Conservation (phyloP, 2,113 vertebrate species). For the Isichthys henryi region DNA sequence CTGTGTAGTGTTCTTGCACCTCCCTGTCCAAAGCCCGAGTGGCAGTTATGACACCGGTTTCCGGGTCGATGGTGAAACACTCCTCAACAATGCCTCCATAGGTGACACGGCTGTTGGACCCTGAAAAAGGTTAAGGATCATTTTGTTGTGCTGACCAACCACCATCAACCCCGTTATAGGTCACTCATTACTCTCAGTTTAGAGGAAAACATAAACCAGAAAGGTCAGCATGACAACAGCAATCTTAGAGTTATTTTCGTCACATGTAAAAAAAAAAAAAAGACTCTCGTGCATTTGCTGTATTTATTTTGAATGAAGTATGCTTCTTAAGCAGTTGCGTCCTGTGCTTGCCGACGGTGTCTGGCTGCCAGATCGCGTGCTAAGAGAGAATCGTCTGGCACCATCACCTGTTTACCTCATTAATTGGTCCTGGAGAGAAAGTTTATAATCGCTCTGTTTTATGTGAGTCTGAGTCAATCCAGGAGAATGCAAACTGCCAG, state of each 20-base stretch:
- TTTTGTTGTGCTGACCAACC: background rate
- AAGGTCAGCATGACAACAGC: background rate
- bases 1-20: conserved; percentile 65
- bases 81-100: conserved; percentile 78
- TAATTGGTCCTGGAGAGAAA: conserved; percentile 44
- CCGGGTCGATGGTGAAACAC: conserved; percentile 75
- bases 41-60: conserved; percentile 76
- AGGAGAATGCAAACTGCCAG: conserved; percentile 11
- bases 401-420: conserved; percentile 39
- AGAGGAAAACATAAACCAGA: background rate
- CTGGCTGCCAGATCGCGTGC: conserved; percentile 54
- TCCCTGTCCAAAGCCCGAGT: conserved; percentile 73
- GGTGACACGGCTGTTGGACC: conserved; percentile 74
- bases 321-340: conserved; percentile 40
- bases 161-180: background rate
- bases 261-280: conserved; percentile 19
- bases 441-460: conserved; percentile 62
- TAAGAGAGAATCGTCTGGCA: conserved; percentile 44
- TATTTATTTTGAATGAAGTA: conserved; percentile 43
- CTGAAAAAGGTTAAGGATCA: conserved; percentile 45
- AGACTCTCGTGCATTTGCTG: background rate
- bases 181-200: background rate
- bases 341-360: conserved; percentile 23
- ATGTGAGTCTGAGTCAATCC: conserved; percentile 57
- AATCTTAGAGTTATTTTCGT: conserved; percentile 23